Base-by-base conservation (phyloP, 64 coral and sea anemone genomes). In the Dendrophyllia cribrosa region DNA sequence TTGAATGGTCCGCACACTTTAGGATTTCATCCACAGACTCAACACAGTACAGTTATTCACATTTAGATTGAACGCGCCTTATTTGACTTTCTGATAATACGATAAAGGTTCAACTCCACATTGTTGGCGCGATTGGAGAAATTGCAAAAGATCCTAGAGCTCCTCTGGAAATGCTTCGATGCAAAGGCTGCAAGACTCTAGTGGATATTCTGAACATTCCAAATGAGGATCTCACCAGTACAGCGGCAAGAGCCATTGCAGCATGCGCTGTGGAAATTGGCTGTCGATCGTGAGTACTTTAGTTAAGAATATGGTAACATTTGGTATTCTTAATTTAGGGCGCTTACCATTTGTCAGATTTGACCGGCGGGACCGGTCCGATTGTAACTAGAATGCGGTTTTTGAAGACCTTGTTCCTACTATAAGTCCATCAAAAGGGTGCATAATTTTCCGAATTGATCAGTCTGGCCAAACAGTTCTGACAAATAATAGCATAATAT, bases 121-220 rank as follows among this genome's bases (percentile, higher is more conserved):
- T 93, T 58, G 87, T 93, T 22, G 95, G 95, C 0, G 95, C 95
- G 15, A 78, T 96, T 70, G 87, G 79, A 53, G 95, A 96, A 49
- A 74, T 96, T 46, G 91, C 95, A 55, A 96, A 94, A 83, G 66
- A 92, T 15, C 90, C 77, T 3, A 74, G 49, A 17, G 95, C 87
- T 9, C 79, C 81, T 47, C 21, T 78, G 66, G 92, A 88, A 9
- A 16, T 95, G 10, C 70, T 95, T n/a, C 56, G 76, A 55, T 92
- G 87, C n/a, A 71, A 98, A 7, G 96, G 96, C 9, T 95, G 93
- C 81, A 78, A 87, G 25, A 95, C 71, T 0, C 80, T 98, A 6
- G 90, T 95, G 59, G 58, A 86, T 49, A 48, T 95, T 7, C 77
- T 81, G 5, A 92, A 73, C 5, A 92, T 88, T 44, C 85, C 96